Conservation (phyloP, 2,797 vertebrate genomes). For the Hybognathus amarus region DNA sequence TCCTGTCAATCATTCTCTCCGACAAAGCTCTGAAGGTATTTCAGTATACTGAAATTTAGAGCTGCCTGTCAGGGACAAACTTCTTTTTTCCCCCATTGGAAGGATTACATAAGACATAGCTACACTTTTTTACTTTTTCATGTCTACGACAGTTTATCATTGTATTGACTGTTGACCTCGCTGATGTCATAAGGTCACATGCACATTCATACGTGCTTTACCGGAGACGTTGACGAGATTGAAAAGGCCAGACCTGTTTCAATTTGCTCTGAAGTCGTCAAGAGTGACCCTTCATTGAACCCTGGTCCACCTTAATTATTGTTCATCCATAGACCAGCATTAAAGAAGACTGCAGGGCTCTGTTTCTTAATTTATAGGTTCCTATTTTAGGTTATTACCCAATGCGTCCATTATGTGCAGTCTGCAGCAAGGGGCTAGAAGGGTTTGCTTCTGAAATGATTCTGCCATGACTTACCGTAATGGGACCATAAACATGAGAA, state of each 20-base stretch:
- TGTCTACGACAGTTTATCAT: slow-evolving; percentile 27
- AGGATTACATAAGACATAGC: neutral
- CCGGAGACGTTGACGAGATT: slow-evolving; percentile 19
- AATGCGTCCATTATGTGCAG: slow-evolving; percentile 13
- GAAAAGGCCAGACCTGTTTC: slow-evolving; percentile 36
- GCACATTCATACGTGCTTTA: neutral
- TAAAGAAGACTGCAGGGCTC: slow-evolving; percentile 31
- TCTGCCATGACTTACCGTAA: slow-evolving; percentile 34
- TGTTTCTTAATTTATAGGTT: slow-evolving; percentile 44
- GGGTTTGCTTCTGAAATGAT: slow-evolving; percentile 28
- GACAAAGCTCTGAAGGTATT: slow-evolving; percentile 1
- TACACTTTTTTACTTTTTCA: slow-evolving; percentile 2
- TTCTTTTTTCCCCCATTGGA: neutral
- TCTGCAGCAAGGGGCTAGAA: slow-evolving; percentile 30
- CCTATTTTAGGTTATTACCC: slow-evolving; percentile 42
- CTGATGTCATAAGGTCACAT: slow-evolving; percentile 23
- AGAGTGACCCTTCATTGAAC: slow-evolving; percentile 37
- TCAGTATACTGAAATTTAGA: neutral
- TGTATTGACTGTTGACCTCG: slow-evolving; percentile 14
- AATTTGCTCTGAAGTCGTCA: slow-evolving; percentile 27
- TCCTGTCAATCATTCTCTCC: slow-evolving; percentile 24
- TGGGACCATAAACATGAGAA: slow-evolving; percentile 39
- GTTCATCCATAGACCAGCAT: slow-evolving; percentile 32
- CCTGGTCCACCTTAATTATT: slow-evolving; percentile 49
- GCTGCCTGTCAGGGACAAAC: neutral